These are phyloP conservation scores for Drosophila parthenogenetica DNA, from an alignment of 2,888 invertebrate genomes.

Conservation along the genomic window DNA sequence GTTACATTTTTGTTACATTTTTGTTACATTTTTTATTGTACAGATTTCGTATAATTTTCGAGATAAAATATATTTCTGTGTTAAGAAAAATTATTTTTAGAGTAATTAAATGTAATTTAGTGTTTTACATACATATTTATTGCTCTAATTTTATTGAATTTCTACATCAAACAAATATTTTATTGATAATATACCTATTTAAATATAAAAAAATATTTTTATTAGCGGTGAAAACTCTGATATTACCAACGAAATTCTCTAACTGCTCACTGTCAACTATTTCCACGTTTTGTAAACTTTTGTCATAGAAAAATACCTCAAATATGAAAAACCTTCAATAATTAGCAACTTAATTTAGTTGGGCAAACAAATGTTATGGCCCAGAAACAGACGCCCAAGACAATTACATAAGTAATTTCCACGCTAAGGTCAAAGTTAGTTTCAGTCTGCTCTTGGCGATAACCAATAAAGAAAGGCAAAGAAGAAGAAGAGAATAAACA, in stretches of 20 bases:
- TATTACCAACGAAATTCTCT: neutral
- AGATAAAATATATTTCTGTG: too few species aligned
- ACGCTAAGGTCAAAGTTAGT: slow-evolving; percentile 59
- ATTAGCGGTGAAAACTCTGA: neutral
- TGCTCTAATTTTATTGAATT: too few species aligned
- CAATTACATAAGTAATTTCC: slow-evolving; percentile 56
- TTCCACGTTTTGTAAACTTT: neutral
- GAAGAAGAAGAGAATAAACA: slow-evolving; percentile 9
- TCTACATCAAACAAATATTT: too few species aligned
- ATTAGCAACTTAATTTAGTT: slow-evolving; percentile 48
- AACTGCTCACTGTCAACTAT: neutral
- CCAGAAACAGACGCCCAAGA: slow-evolving; percentile 23
- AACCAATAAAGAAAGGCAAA: slow-evolving; percentile 26
- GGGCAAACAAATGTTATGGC: slow-evolving; percentile 43
- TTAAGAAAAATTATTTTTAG: too few species aligned
- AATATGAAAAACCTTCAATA: slow-evolving; percentile 44
- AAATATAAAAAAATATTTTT: neutral
- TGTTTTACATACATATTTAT: too few species aligned
- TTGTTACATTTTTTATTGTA: too few species aligned
- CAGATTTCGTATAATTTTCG: too few species aligned
- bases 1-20: too few species aligned
- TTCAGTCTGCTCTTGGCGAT: slow-evolving; percentile 3
- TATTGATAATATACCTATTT: too few species aligned
- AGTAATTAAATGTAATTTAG: too few species aligned
- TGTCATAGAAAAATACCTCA: neutral